Conservation (phyloP, 2,888 invertebrate species). For the Cataglyphis albicans region DNA sequence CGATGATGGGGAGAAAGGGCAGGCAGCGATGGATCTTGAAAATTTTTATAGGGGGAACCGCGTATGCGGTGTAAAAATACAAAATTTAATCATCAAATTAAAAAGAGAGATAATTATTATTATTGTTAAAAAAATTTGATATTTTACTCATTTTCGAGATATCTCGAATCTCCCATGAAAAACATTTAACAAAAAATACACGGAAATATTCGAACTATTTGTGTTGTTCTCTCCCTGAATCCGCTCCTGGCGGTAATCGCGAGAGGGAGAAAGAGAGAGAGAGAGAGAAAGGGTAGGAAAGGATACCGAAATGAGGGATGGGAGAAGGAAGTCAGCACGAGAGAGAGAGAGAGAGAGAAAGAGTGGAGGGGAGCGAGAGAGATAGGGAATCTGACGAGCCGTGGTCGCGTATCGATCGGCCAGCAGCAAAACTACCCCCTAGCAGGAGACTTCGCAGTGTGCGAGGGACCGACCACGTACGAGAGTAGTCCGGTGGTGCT, state of each 20-base stretch:
- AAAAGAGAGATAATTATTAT: neutral
- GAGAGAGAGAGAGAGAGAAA: neutral
- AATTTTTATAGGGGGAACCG: neutral
- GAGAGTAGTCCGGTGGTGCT: constrained; percentile 68
- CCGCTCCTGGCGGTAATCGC: constrained; percentile 35
- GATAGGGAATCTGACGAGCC: constrained; percentile 58
- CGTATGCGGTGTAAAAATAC: neutral
- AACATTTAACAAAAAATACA: too few relatives aligned
- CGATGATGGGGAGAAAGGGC: constrained; percentile 28
- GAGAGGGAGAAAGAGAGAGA: constrained; percentile 26
- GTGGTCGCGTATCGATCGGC: constrained; percentile 80
- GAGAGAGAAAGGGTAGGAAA: constrained; percentile 15
- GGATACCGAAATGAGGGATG: constrained; percentile 14
- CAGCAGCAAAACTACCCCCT: constrained; percentile 80
- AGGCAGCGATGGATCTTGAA: constrained; percentile 33
- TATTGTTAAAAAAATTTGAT: neutral
- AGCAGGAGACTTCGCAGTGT: constrained; percentile 78
- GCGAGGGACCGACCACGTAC: constrained; percentile 77
- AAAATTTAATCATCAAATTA: neutral
- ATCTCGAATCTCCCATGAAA: neutral
- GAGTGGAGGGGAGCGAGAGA: constrained; percentile 60
- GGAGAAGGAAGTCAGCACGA: constrained; percentile 4
- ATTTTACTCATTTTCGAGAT: neutral
- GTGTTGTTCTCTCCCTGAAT: constrained; percentile 4
- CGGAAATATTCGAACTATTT: neutral